Conservation (phyloP, 2,888 invertebrate genomes). For the Mayetiola destructor region DNA sequence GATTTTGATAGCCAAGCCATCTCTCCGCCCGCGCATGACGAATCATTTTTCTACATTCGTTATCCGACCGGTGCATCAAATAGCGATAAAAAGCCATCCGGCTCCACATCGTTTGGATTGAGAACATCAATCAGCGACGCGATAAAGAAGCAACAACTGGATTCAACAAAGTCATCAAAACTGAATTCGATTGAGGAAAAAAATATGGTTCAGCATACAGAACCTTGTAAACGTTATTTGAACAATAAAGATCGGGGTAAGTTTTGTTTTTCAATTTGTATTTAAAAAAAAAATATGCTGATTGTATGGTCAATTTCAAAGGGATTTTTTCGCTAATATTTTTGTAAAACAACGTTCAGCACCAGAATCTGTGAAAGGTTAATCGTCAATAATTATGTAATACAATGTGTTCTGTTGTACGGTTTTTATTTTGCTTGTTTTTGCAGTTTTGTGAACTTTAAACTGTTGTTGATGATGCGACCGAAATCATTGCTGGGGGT, state of each 20-base stretch:
- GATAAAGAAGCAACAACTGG: neutral
- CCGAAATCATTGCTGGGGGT: too few relatives aligned
- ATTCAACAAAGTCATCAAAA: neutral
- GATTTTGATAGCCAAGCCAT: constrained; percentile 43
- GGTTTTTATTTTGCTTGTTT: too few relatives aligned
- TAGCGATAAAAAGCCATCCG: neutral
- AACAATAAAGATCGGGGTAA: constrained; percentile 20
- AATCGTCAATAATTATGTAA: too few relatives aligned
- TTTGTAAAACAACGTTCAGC: too few relatives aligned
- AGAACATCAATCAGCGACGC: constrained; percentile 3
- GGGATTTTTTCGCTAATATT: too few relatives aligned
- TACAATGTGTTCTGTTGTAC: too few relatives aligned
- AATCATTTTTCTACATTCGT: constrained; percentile 54
- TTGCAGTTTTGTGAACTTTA: too few relatives aligned
- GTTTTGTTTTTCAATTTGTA: constrained; percentile 14
- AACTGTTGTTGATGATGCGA: too few relatives aligned
- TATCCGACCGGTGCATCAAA: constrained; percentile 37
- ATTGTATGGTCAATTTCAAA: too few relatives aligned
- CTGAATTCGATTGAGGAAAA: constrained; percentile 20
- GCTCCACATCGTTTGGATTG: neutral
- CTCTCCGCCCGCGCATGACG: constrained; percentile 61
- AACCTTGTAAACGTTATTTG: constrained; percentile 50
- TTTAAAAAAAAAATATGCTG: neutral
- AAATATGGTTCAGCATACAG: constrained; percentile 51
- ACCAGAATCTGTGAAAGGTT: too few relatives aligned